phyloP scores from a whole-genome alignment of 2,113 vertebrate species.

The Laticauda colubrina region DNA sequence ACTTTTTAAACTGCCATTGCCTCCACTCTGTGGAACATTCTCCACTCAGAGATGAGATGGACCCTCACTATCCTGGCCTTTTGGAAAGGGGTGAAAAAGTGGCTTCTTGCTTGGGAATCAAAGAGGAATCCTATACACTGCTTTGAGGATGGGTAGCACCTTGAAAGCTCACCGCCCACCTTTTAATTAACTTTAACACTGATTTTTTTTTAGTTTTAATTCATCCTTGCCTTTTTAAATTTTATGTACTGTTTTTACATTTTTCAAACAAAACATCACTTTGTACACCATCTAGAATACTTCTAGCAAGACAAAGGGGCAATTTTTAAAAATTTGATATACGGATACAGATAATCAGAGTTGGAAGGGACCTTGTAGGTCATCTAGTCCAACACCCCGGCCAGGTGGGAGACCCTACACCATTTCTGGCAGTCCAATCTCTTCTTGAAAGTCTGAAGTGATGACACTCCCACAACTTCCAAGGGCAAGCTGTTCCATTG shows the following conservation, averaged over 20 bases:
- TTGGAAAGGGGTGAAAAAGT: too few relatives aligned
- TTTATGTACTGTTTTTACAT: background rate
- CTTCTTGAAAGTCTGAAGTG: too few relatives aligned
- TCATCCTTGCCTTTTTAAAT: background rate
- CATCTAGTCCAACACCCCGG: too few relatives aligned
- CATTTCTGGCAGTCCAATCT: too few relatives aligned
- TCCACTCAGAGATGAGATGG: too few relatives aligned
- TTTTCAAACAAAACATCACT: background rate
- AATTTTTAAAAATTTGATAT: background rate
- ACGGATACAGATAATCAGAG: background rate
- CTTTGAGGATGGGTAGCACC: background rate
- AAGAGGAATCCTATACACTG: background rate
- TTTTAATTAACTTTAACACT: background rate
- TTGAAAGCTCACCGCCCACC: background rate
- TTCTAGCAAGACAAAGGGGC: background rate
- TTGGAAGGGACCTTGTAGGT: too few relatives aligned
- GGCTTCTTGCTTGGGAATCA: background rate
- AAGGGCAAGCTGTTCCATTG: too few relatives aligned
- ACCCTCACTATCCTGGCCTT: too few relatives aligned
- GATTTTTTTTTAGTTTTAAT: background rate
- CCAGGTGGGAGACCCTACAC: too few relatives aligned
- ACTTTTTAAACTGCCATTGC: too few relatives aligned
- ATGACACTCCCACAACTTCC: too few relatives aligned
- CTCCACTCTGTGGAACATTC: too few relatives aligned
- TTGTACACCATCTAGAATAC: background rate